Evolutionary conservation across 2,888 invertebrate species (phyloP).

Genomic region (Zygogramma bicolorata): DNA sequence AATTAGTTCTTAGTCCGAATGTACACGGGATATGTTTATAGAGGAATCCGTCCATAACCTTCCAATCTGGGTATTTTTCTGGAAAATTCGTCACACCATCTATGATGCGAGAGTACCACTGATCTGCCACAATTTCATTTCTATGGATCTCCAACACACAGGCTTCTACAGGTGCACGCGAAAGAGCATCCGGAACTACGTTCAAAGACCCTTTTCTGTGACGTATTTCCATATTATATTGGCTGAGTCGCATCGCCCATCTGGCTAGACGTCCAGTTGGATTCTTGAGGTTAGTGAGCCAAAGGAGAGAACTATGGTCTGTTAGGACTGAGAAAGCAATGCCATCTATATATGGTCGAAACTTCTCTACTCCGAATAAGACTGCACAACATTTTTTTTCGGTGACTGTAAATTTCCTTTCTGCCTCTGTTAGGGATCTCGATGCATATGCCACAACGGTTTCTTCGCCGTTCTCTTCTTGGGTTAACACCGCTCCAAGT

Average conservation of each 20-base stretch:
- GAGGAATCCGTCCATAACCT: not conserved
- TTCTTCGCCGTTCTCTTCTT: too few species aligned
- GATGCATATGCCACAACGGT: too few species aligned
- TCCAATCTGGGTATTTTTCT: too few species aligned
- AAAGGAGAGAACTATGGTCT: not conserved
- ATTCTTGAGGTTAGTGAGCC: not conserved
- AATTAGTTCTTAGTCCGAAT: not conserved
- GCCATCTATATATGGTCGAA: not conserved
- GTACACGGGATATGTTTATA: not conserved
- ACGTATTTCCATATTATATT: not conserved
- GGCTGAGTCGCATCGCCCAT: not conserved
- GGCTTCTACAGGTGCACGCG: not conserved
- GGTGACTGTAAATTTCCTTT: not conserved
- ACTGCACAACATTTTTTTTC: too few species aligned
- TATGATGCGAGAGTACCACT: not conserved
- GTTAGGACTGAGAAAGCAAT: not conserved
- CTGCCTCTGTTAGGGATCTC: too few species aligned
- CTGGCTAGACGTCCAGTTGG: not conserved
- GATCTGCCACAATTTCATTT: not conserved
- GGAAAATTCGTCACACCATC: not conserved
- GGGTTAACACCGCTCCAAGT: too few species aligned
- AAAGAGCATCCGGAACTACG: not conserved
- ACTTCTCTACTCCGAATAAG: not conserved
- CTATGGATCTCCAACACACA: not conserved
- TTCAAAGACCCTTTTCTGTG: not conserved